Evolutionary conservation across 2,888 invertebrate genomes (phyloP).

Genomic region (Lamellibrachia columna): DNA sequence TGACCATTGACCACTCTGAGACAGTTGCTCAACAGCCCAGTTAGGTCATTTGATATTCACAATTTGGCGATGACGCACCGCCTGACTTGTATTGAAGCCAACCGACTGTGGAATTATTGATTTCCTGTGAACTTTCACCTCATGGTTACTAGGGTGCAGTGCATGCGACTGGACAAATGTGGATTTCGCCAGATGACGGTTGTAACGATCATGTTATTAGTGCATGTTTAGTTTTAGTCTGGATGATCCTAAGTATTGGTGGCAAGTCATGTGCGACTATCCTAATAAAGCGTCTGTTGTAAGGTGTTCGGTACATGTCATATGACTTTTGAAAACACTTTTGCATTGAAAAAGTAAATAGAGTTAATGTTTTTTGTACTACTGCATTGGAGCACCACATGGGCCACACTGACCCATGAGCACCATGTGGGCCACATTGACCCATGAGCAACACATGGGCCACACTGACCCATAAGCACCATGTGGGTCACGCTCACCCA

Average conservation of each 20-base stretch:
- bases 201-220: background rate
- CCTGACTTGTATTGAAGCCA: background rate
- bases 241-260: background rate
- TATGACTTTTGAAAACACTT: too few relatives aligned
- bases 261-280: background rate
- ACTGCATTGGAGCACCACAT: background rate
- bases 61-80: background rate
- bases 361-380: too few relatives aligned
- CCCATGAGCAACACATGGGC: background rate
- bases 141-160: background rate
- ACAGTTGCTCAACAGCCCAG: background rate
- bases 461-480: background rate
- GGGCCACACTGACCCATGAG: background rate
- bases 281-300: too few relatives aligned
- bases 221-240: background rate
- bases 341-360: too few relatives aligned
- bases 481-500: background rate
- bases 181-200: background rate
- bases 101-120: background rate
- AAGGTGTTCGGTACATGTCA: too few relatives aligned
- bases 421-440: background rate
- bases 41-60: background rate
- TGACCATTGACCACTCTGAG: background rate
- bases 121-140: background rate
- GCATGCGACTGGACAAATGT: background rate